Evolutionary conservation across 2,888 invertebrate species (phyloP).

Genomic region (Acanthosoma haemorrhoidale): DNA sequence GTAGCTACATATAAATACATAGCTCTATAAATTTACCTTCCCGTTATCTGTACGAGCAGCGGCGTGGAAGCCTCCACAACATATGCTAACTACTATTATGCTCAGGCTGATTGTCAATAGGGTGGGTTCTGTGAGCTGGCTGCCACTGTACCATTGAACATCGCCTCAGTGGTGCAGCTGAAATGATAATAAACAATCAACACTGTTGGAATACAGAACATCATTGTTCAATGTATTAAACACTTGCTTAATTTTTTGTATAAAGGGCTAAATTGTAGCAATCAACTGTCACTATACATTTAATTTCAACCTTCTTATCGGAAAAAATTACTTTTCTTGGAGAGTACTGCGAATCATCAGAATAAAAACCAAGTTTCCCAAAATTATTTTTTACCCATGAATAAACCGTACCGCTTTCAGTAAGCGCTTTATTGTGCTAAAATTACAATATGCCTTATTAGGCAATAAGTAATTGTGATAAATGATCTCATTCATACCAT

Average conservation of each 20-base stretch:
- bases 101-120: background rate
- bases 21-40: background rate
- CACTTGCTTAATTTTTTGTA: conserved; percentile 13
- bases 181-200: background rate
- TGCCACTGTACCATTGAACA: background rate
- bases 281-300: conserved; percentile 25
- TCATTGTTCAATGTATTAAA: too few species aligned
- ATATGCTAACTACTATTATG: background rate
- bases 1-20: too few species aligned
- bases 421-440: too few species aligned
- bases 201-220: too few species aligned
- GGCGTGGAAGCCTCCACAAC: conserved; percentile 20
- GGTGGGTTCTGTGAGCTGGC: background rate
- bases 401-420: conserved; percentile 27
- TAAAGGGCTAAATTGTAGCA: conserved; percentile 31
- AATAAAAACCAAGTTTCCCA: conserved; percentile 30
- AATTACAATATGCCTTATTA: too few species aligned
- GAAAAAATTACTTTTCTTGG: conserved; percentile 27
- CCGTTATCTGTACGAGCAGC: conserved; percentile 1
- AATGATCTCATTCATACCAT: too few species aligned
- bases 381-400: conserved; percentile 33
- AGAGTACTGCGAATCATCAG: conserved; percentile 5
- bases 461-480: too few species aligned
- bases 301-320: background rate
- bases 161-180: conserved; percentile 36